These are phyloP conservation scores for Metellina segmentata DNA, from an alignment of 2,888 invertebrate species.

Conservation along the genomic window DNA sequence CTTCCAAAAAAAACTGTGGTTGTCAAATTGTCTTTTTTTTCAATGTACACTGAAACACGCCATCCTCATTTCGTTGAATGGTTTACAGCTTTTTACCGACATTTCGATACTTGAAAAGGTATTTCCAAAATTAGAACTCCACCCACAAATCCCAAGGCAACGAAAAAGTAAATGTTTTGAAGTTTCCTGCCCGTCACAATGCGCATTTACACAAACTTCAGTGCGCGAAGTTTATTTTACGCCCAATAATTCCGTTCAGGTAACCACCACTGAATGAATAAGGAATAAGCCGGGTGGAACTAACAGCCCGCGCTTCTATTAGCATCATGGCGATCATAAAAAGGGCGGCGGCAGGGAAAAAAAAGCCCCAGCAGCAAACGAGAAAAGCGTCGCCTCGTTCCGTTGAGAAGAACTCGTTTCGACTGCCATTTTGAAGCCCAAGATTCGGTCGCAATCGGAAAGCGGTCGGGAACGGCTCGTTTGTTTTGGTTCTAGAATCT, in stretches of 20 bases:
- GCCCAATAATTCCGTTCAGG: slow-evolving; percentile 14
- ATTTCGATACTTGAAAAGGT: no score
- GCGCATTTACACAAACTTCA: neutral
- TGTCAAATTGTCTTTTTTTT: no score
- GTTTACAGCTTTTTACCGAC: no score
- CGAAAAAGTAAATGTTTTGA: neutral
- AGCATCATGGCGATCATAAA: slow-evolving; percentile 40
- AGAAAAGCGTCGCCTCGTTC: no score
- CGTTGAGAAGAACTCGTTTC: neutral
- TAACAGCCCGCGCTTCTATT: slow-evolving; percentile 53
- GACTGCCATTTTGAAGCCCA: slow-evolving; percentile 30
- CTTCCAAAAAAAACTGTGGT: no score
- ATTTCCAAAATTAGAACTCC: no score
- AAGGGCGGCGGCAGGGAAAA: slow-evolving; percentile 1
- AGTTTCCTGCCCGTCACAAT: neutral
- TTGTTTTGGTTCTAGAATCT: slow-evolving; percentile 18
- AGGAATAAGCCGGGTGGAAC: slow-evolving; percentile 6
- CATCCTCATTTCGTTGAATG: no score
- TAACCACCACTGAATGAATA: slow-evolving; percentile 34
- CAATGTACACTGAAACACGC: no score
- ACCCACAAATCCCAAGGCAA: no score
- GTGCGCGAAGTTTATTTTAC: slow-evolving; percentile 30
- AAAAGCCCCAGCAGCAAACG: neutral
- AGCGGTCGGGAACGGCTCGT: slow-evolving; percentile 41
- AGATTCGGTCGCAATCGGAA: neutral